Base-by-base conservation (phyloP, 2,888 invertebrate genomes). In the Icerya purchasi region DNA sequence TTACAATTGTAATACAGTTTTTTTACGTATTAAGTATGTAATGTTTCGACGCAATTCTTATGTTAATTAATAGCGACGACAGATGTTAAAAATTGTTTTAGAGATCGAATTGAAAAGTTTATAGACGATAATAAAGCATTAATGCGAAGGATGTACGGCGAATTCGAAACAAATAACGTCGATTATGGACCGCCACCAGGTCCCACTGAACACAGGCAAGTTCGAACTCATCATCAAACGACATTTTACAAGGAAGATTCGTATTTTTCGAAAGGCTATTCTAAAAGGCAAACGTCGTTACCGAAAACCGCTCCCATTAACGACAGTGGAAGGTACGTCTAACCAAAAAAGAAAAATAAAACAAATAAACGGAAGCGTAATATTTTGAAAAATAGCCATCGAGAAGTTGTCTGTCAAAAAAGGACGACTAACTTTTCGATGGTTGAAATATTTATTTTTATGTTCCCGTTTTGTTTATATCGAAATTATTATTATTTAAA, bases 41-140 rank as follows among this genome's bases (percentile, higher is more conserved):
- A 14, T 49, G 50, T 49, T 49, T 14, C 10, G n/a, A 49, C n/a
- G n/a, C n/a, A 14, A 49, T n/a, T n/a, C n/a, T 36, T 36, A 36
- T 36, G 5, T 5, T 36, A 36, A 8, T 36, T 36, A 36, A 36
- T 51, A 60, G 23, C 20, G 18, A 1, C 2, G 55, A 18, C 22
- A 22, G 55, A 56, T 20, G 19, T 14, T 53, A 1, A 8, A n/a
- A n/a, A 19, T 14, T 55, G 25, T 21, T 53, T 57, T 76, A 92
- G 91, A 73, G 88, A 89, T 65, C 82, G 84, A 70, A 92, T 92
- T 72, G 90, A 91, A 71, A 77, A 79, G 64, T 92, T 91, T 74
- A 92, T 92, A 68, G 91, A 92, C 69, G 90, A 92, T 71, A 92
- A 92, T 72, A 92, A 92, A 72, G 91, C 91, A 59, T 71, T 92